Evolutionary conservation across 2,113 vertebrate species (phyloP), one percentile per base, ranked within the genome.

Genomic region (Myrmecophaga tridactyla): DNA sequence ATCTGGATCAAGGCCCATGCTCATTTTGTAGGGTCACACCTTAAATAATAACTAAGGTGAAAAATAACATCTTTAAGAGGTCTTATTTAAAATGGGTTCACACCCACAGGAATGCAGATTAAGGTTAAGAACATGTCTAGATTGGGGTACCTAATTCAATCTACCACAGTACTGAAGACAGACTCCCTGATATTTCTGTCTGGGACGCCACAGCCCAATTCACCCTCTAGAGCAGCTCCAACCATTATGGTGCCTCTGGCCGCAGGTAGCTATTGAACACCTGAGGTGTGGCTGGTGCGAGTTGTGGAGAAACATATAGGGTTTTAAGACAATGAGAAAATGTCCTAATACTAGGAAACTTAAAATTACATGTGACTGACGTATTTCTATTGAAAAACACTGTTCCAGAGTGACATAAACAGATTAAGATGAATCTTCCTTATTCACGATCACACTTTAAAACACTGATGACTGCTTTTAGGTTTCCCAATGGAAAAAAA

Each of bases 221-320:
- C 21, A 9, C 1, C 18, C 29, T 76, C 39, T 18, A 17, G 25
- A 86, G 34, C 39, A 80, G 8, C 63, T 87, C 63, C 34, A 58
- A 70, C 20, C 17, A 34, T 1, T 14, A 48, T 4, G 82, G 27
- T 6, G 48, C 21, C 31, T 5, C 23, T 1, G 48, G 85, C 23
- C 7, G 20, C 1, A 2, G 0, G 1, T 27, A 46, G 29, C 48
- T 20, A 1, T 1, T 11, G 5, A 83, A 56, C 15, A 6, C 34
- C 34, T 48, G 78, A 34, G 31, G 46, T 1, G 14, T 20, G 15
- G 73, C 83, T 76, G 43, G 31, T n/a, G 21, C 72, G 51, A 89
- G 60, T 4, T 63, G 29, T 41, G 25, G 18, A 25, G 81, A 69
- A 75, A 27, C 31, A 69, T 6, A 0, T 25, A 73, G 34, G 48